A percentile compares a stretch with the other conserved stretches of the same genome.
phyloP scores from a whole-genome alignment of 1,140 invertebrate genomes.

The Melitaea cinxia region DNA sequence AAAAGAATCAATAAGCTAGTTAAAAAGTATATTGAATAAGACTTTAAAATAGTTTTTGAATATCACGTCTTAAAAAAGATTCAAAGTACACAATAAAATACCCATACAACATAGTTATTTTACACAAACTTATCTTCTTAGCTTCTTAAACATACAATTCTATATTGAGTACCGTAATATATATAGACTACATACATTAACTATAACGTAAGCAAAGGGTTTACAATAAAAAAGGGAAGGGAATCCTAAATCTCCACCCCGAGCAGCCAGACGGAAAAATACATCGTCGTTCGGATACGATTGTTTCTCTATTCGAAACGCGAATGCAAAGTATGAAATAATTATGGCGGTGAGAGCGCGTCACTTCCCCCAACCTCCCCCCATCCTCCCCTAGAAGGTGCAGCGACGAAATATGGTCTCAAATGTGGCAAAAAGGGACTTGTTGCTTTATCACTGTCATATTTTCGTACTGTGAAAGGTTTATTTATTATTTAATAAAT shows the following conservation, averaged over 20 bases:
- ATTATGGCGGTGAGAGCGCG: conserved; percentile 67
- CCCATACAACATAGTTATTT: no score
- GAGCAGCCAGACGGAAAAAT: conserved; percentile 67
- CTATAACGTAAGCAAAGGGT: not conserved
- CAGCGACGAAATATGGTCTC: conserved; percentile 56
- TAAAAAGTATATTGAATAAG: no score
- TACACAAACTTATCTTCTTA: no score
- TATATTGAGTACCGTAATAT: not conserved
- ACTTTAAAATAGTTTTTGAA: no score
- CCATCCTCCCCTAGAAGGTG: conserved; percentile 42
- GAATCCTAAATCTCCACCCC: conserved; percentile 45
- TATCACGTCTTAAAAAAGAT: no score
- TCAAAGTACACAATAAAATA: no score
- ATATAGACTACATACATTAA: not conserved
- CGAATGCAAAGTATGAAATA: conserved; percentile 76
- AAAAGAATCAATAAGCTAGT: no score
- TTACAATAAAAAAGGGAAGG: conserved; percentile 18
- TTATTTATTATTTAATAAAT: conserved; percentile 50
- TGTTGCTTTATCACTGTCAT: conserved; percentile 74
- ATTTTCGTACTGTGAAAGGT: conserved; percentile 49
- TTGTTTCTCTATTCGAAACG: conserved; percentile 68
- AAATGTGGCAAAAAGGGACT: conserved; percentile 71
- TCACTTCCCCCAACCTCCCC: conserved; percentile 42
- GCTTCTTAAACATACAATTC: not conserved
- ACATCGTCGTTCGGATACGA: conserved; percentile 59